These are phyloP conservation scores for Smutsia temminckii DNA, from an alignment of 2,797 vertebrate species.

Conservation along the genomic window DNA sequence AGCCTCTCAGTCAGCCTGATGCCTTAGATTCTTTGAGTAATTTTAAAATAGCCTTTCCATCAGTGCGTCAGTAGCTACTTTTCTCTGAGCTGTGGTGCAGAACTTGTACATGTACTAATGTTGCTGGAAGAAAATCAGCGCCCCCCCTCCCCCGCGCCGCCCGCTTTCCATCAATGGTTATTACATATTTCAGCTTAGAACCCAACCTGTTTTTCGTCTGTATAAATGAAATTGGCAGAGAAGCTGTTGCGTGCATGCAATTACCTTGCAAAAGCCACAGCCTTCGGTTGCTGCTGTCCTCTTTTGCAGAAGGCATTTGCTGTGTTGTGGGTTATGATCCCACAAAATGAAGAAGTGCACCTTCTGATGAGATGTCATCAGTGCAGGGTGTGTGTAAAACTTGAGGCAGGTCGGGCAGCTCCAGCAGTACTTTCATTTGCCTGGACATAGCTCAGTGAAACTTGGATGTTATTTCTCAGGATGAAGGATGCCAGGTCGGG, in stretches of 20 bases:
- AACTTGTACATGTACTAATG: constrained; percentile 78
- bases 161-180: constrained; percentile 8
- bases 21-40: constrained; percentile 75
- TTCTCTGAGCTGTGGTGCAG: constrained; percentile 78
- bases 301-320: constrained; percentile 72
- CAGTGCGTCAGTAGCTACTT: constrained; percentile 81
- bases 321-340: constrained; percentile 52
- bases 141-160: not conserved
- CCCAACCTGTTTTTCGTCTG: not conserved
- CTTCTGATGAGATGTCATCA: constrained; percentile 14
- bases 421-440: constrained; percentile 57
- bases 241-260: constrained; percentile 57
- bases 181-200: constrained; percentile 20
- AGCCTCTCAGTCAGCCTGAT: constrained; percentile 77
- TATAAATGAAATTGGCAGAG: constrained; percentile 58
- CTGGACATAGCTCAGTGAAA: constrained; percentile 71
- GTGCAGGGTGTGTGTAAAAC: constrained; percentile 73
- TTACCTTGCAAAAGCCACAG: constrained; percentile 67
- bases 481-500: constrained; percentile 58
- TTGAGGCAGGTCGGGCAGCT: constrained; percentile 72
- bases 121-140: constrained; percentile 36
- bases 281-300: constrained; percentile 63
- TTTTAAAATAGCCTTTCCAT: constrained; percentile 76
- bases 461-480: constrained; percentile 68
- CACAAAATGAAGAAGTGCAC: constrained; percentile 71